A percentile compares a stretch with the other conserved stretches of the same genome.
Evolutionary conservation across 2,797 vertebrate genomes (phyloP).

Genomic region (Odontamblyopus lacepedii): DNA sequence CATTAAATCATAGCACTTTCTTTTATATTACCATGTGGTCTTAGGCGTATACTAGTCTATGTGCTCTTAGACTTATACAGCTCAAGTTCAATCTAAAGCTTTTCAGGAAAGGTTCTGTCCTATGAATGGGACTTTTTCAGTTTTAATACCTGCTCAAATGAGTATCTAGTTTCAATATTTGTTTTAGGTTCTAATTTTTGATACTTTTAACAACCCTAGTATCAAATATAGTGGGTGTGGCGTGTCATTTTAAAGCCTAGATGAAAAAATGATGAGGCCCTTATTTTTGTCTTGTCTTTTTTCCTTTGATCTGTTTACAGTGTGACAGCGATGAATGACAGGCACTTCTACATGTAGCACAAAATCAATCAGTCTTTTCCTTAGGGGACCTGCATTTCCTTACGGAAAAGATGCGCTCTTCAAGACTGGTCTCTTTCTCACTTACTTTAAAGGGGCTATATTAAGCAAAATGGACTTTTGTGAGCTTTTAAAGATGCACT

Average conservation of each 20-base stretch:
- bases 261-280: background rate
- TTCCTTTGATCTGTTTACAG: slow-evolving; percentile 2
- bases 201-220: background rate
- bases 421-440: background rate
- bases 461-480: too few species aligned
- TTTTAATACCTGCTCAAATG: too few species aligned
- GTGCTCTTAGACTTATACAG: too few species aligned
- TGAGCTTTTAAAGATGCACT: too few species aligned
- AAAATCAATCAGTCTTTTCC: slow-evolving; percentile 8
- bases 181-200: too few species aligned
- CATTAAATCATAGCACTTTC: too few species aligned
- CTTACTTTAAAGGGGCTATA: background rate
- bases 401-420: background rate
- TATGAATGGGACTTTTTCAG: too few species aligned
- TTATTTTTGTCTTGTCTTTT: background rate
- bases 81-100: too few species aligned
- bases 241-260: background rate
- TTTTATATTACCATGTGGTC: too few species aligned
- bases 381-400: slow-evolving; percentile 2
- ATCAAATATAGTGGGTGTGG: background rate
- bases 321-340: slow-evolving; percentile 10
- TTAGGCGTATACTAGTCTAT: too few species aligned
- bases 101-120: too few species aligned
- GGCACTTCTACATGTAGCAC: background rate
- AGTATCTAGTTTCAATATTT: too few species aligned